phyloP scores from a whole-genome alignment of 92 coral and sea anemone genomes.

The Siderastrea radians region DNA sequence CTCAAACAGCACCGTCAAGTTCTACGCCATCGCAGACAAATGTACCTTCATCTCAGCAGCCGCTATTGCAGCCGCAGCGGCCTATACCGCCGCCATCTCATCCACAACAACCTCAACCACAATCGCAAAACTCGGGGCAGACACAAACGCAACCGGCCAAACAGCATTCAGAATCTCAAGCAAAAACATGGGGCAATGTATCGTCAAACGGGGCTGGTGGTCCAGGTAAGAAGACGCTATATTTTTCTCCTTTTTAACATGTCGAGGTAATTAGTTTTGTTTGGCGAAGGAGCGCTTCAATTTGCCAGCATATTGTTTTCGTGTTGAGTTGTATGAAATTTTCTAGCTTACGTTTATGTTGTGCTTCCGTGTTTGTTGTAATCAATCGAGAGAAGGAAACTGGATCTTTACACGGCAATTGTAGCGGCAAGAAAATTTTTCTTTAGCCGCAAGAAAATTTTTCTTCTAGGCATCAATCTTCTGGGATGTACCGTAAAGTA shows the following conservation, averaged over 20 bases:
- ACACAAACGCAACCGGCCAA: slow-evolving; percentile 80
- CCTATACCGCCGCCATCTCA: slow-evolving; percentile 92
- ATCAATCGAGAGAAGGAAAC: too few relatives aligned
- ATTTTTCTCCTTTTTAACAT: not conserved
- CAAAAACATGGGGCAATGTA: slow-evolving; percentile 99
- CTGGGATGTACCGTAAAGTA: too few relatives aligned
- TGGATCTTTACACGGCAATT: too few relatives aligned
- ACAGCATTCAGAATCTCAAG: slow-evolving; percentile 84
- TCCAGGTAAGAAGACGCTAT: slow-evolving; percentile 82
- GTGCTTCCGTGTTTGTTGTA: too few relatives aligned
- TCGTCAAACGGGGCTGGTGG: slow-evolving; percentile 99
- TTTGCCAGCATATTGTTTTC: not conserved
- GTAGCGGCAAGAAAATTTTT: too few relatives aligned
- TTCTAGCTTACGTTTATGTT: too few relatives aligned
- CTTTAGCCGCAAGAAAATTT: too few relatives aligned
- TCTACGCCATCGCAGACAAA: slow-evolving; percentile 81
- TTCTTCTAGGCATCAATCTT: too few relatives aligned
- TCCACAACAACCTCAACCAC: slow-evolving; percentile 86
- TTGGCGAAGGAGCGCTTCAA: slow-evolving; percentile 6
- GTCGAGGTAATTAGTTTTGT: not conserved
- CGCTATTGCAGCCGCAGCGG: slow-evolving; percentile 96
- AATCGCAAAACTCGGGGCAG: slow-evolving; percentile 88
- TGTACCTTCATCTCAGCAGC: slow-evolving; percentile 92
- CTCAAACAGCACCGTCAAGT: slow-evolving; percentile 72
- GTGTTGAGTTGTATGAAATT: not conserved